These are phyloP conservation scores for Tiaroga cobitis DNA, from an alignment of 2,797 vertebrate genomes.

Conservation along the genomic window DNA sequence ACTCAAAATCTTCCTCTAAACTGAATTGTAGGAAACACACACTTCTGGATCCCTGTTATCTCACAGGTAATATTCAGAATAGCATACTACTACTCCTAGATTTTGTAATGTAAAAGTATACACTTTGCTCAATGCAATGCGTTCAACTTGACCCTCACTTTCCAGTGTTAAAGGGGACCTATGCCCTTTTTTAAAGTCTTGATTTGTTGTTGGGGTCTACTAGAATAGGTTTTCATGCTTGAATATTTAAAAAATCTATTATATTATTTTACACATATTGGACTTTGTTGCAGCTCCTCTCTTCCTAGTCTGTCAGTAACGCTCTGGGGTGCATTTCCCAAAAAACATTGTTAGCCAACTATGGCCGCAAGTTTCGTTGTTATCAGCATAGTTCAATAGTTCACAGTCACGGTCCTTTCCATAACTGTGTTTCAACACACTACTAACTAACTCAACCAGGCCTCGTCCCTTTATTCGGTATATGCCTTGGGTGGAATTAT, in stretches of 20 bases:
- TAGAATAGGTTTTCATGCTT: background rate
- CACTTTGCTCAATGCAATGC: background rate
- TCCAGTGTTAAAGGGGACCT: background rate
- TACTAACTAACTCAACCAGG: background rate
- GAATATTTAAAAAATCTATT: too few species aligned
- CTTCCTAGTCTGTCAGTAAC: too few species aligned
- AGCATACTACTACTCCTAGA: background rate
- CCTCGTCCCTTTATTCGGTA: background rate
- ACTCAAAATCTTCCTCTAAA: background rate
- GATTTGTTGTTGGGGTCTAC: background rate
- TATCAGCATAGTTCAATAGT: too few species aligned
- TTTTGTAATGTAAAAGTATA: background rate
- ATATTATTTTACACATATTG: background rate
- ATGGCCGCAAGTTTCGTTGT: too few species aligned
- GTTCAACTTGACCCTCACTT: background rate
- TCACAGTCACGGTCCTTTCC: background rate
- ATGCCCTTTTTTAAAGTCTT: background rate
- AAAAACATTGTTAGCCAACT: too few species aligned
- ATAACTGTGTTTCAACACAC: background rate
- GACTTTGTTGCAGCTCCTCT: background rate
- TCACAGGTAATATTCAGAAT: background rate
- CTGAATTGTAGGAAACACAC: background rate
- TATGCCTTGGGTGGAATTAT: background rate
- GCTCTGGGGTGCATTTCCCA: too few species aligned
- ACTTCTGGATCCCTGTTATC: background rate